Evolutionary conservation across 2,888 invertebrate species (phyloP).

Genomic region (Andrena haemorrhoa): DNA sequence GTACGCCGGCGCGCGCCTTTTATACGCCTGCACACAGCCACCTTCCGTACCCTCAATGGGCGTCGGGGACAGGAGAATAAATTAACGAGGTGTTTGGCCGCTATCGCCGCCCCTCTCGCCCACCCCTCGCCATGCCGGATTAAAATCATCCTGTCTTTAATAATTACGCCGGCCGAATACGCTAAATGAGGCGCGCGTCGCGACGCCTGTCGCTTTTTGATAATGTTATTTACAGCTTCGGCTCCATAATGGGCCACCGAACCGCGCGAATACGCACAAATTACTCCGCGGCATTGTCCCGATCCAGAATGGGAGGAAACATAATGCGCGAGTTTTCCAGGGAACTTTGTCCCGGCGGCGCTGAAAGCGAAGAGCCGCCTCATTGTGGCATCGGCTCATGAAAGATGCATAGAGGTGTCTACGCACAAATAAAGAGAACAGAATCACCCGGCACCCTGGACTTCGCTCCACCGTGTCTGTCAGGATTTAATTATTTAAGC

Average conservation of each 20-base stretch:
- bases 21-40: conserved; percentile 23
- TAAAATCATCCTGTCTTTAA: conserved; percentile 71
- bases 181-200: conserved; percentile 67
- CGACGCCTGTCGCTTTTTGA: conserved; percentile 61
- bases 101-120: conserved; percentile 50
- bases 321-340: conserved; percentile 23
- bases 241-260: conserved; percentile 57
- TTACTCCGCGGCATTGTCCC: conserved; percentile 45
- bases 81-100: conserved; percentile 74
- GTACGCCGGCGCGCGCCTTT: conserved; percentile 11
- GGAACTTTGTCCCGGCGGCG: conserved; percentile 19
- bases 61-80: conserved; percentile 65
- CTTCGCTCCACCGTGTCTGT: conserved; percentile 9
- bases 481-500: conserved; percentile 21
- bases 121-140: conserved; percentile 45
- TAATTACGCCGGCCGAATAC: conserved; percentile 67
- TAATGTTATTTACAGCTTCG: conserved; percentile 64
- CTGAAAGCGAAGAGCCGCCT: conserved; percentile 36
- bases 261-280: conserved; percentile 43
- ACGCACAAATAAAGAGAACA: conserved; percentile 15
- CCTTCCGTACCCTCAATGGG: conserved; percentile 50
- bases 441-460: conserved; percentile 16
- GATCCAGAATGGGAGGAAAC: conserved; percentile 22
- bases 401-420: conserved; percentile 41
- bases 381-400: conserved; percentile 8